Evolutionary conservation across 2,797 vertebrate species (phyloP).

Genomic region (Hypotaenidia okinawae): DNA sequence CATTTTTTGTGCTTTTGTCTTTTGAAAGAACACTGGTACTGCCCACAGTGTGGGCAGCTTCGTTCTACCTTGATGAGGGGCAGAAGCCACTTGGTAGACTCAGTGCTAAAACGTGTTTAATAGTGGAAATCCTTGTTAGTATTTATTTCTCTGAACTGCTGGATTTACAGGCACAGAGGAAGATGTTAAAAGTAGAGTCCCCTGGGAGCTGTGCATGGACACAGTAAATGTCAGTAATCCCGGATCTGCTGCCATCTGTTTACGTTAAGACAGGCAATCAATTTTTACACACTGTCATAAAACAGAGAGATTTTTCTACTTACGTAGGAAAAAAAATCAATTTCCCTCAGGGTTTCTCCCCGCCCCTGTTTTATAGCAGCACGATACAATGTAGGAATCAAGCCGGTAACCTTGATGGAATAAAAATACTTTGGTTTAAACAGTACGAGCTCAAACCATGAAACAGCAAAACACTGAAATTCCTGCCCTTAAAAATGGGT

Average conservation of each 20-base stretch:
- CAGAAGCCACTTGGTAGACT: background rate
- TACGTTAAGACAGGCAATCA: background rate
- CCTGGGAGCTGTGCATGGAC: background rate
- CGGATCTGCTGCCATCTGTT: constrained; percentile 3
- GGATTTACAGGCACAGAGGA: background rate
- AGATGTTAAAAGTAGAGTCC: background rate
- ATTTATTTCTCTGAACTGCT: background rate
- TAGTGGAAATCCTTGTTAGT: background rate
- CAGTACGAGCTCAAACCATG: background rate
- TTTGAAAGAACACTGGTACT: background rate
- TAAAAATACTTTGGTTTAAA: background rate
- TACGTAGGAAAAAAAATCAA: background rate
- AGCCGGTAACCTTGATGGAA: background rate
- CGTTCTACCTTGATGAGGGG: background rate
- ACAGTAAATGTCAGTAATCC: background rate
- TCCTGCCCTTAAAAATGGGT: background rate
- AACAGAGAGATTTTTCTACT: background rate
- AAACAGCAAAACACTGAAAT: background rate
- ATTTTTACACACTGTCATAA: constrained; percentile 22
- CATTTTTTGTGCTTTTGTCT: background rate
- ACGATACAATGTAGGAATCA: background rate
- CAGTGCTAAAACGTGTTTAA: background rate
- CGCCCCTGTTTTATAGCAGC: background rate
- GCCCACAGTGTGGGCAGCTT: background rate
- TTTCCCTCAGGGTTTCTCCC: background rate